These are phyloP conservation scores for Parapsyche elsis DNA, from an alignment of 1,140 invertebrate genomes.

Conservation along the genomic window DNA sequence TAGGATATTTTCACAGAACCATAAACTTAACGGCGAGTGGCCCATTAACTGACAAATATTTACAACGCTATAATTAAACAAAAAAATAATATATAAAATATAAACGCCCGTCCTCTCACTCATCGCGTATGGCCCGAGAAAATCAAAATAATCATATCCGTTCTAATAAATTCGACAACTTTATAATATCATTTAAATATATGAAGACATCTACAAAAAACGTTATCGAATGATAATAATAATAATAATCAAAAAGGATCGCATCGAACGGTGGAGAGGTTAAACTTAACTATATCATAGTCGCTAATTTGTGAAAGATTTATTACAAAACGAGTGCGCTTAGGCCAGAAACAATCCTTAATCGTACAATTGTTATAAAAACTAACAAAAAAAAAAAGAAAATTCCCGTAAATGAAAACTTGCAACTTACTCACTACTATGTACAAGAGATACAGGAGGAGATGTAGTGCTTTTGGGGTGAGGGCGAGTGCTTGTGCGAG, in stretches of 20 bases:
- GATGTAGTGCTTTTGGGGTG: not conserved
- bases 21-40: conserved; percentile 24
- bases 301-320: conserved; percentile 36
- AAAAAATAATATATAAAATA: conserved; percentile 42
- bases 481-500: not conserved
- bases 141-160: conserved; percentile 48
- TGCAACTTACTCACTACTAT: conserved; percentile 34
- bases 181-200: conserved; percentile 5
- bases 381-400: conserved; percentile 19
- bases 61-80: conserved; percentile 46
- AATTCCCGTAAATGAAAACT: conserved; percentile 40
- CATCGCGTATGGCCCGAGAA: conserved; percentile 5
- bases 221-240: conserved; percentile 34
- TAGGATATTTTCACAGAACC: conserved; percentile 22
- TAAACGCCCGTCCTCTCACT: not conserved
- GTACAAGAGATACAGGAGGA: conserved; percentile 4
- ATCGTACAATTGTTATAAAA: conserved; percentile 38
- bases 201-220: conserved; percentile 36
- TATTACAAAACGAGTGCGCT: conserved; percentile 45
- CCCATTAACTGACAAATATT: conserved; percentile 37
- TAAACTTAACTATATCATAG: conserved; percentile 30
- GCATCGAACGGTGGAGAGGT: conserved; percentile 9
- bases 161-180: conserved; percentile 51
- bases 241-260: not conserved
- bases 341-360: conserved; percentile 43